These are phyloP conservation scores for Brachionus rotundiformis DNA, from an alignment of 1,140 invertebrate genomes.

Conservation along the genomic window DNA sequence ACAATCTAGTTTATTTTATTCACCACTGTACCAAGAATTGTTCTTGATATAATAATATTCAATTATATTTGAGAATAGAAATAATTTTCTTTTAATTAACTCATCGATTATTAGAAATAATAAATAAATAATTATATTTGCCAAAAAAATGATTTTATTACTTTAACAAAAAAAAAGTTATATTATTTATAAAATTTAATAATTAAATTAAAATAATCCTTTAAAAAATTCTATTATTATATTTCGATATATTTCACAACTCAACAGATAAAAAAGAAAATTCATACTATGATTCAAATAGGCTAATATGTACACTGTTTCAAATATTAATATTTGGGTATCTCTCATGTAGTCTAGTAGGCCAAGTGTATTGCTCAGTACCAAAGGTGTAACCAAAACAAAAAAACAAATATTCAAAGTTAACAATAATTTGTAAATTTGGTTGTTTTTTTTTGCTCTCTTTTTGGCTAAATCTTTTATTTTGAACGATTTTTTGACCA, in stretches of 20 bases:
- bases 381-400: constrained; percentile 44
- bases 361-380: constrained; percentile 34
- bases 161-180: no score
- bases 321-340: neutral
- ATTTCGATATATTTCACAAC: constrained; percentile 46
- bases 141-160: no score
- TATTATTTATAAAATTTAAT: neutral
- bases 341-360: constrained; percentile 8
- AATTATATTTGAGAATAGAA: no score
- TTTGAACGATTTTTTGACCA: constrained; percentile 12
- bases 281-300: constrained; percentile 52
- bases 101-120: no score
- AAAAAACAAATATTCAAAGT: constrained; percentile 47
- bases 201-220: neutral
- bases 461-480: constrained; percentile 34
- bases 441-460: constrained; percentile 28
- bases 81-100: no score
- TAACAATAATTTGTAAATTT: constrained; percentile 45
- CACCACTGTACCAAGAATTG: no score
- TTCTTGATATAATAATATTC: no score
- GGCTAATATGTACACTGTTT: constrained; percentile 27
- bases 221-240: constrained; percentile 22
- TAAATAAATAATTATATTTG: no score
- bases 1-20: no score
- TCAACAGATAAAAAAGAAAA: constrained; percentile 48